Conservation (phyloP, 1,140 invertebrate genomes). For the Leptonema lineaticorne region DNA sequence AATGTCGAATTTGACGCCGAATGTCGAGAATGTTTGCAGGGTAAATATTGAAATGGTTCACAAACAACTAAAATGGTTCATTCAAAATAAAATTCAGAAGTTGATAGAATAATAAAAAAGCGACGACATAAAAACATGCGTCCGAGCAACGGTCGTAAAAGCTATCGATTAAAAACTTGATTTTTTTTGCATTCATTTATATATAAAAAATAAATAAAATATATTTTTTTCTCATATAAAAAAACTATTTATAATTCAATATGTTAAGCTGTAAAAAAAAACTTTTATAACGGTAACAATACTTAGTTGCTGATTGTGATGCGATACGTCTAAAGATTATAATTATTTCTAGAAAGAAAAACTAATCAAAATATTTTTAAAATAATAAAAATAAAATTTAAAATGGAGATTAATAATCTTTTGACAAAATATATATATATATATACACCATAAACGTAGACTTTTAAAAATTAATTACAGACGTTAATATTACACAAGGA, state of each 20-base stretch:
- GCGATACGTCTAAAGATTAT: not conserved
- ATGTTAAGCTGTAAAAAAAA: no score
- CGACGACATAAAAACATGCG: not conserved
- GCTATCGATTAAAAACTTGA: not conserved
- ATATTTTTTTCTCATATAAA: no score
- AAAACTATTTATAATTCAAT: no score
- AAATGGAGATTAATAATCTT: no score
- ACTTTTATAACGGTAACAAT: no score
- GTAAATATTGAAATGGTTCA: not conserved
- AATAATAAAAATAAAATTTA: no score
- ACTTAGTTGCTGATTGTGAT: not conserved
- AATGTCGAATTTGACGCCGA: constrained; percentile 1
- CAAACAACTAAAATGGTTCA: constrained; percentile 1
- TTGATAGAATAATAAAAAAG: no score
- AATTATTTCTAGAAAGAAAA: no score
- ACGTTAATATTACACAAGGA: not conserved
- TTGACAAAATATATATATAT: no score
- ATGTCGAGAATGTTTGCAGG: not conserved
- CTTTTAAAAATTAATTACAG: not conserved
- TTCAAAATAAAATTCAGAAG: not conserved
- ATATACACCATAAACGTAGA: not conserved
- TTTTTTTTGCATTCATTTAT: not conserved
- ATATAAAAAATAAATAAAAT: no score
- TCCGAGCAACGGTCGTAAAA: not conserved
- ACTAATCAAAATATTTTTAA: no score